Evolutionary conservation across 2,888 invertebrate species (phyloP), one percentile per base, ranked within the genome.

Genomic region (Eupithecia insigniata): DNA sequence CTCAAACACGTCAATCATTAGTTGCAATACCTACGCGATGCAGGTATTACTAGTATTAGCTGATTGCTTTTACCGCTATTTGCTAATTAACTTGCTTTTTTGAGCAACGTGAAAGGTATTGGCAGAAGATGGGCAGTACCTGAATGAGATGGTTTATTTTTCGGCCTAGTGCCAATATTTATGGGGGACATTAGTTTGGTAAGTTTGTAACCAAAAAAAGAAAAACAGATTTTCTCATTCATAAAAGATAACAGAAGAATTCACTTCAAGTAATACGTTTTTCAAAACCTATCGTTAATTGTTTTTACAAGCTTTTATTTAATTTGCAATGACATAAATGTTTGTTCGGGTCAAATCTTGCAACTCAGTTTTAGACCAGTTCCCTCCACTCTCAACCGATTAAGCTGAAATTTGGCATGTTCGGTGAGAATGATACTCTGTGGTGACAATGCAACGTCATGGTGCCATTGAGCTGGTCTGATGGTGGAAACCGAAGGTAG

Each of bases 1-100:
- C 82, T 76, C 76, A 67, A 69, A 64, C 51, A 67, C 65, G 58
- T 36, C 60, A 6, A 26, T 26, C 55, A 55, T 55, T 1, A 22
- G 46, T 0, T 1, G 26, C n/a, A n/a, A n/a, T n/a, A n/a, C 26
- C 55, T 3, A 26, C 51, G 26, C 55, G n/a, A 7, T 51, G 22
- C 22, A 22, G 55, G 12, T 60, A 60, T 8, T 18, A 18, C 30
- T 18, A 18, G 18, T 60, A 30, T 60, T 60, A 60, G 60, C 30
- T 18, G 60, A 60, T 60, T 18, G 60, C 60, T 60, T 60, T 60
- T 60, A 60, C 60, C 26, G 12, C 14, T 26, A 55, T 26, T 55
- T 14, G 3, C 55, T 55, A 12, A 55, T 55, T 26, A 55, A 55
- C 51, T 26, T 12, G 55, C 55, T 26, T 14, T 36, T 51, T 55